Conservation (phyloP, 2,113 vertebrate genomes). For the zebrafish (Danio rerio) region GRCz12tu NC_133190.1:14506501-14507000, state of each 20-base stretch:
- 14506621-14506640: background rate
- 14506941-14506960: slow-evolving; percentile 13
- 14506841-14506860: slow-evolving; percentile 36
- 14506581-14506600: slow-evolving; percentile 40
- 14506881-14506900: slow-evolving; percentile 38
- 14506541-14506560: slow-evolving; percentile 48
- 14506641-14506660: slow-evolving; percentile 2
- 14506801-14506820: slow-evolving; percentile 21
- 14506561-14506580: slow-evolving; percentile 27
- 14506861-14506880: slow-evolving; percentile 32
- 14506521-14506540: slow-evolving; percentile 40
- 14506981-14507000: background rate
- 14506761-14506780: slow-evolving; percentile 12
- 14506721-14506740: background rate
- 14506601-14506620: background rate
- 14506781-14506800: background rate
- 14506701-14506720: slow-evolving; percentile 31
- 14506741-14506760: slow-evolving; percentile 23
- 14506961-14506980: background rate
- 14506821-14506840: slow-evolving; percentile 31
- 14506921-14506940: slow-evolving; percentile 29
- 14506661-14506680: slow-evolving; percentile 36
- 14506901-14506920: slow-evolving; percentile 45
- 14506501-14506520: slow-evolving; percentile 27
- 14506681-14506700: slow-evolving; percentile 11